Percentiles rank a stretch among this genome's conserved stretches.
These are phyloP conservation scores for Callithrix jacchus DNA, from an alignment of 2,113 vertebrate species.

Conservation along the genomic window DNA sequence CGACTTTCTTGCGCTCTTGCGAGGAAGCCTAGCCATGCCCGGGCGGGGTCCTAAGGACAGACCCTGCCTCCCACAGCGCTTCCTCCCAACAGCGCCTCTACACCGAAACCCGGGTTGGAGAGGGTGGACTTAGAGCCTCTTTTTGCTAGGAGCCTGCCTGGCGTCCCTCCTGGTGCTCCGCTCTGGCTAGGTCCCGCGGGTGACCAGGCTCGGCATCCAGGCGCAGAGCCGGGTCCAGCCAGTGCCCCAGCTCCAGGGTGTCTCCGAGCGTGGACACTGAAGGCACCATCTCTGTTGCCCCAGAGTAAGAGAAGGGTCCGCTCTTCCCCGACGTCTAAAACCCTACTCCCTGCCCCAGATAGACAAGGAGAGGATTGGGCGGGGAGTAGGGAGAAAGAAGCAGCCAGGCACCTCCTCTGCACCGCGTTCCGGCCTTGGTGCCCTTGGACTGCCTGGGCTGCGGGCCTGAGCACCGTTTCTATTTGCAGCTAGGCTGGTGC, in stretches of 20 bases:
- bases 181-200: not conserved
- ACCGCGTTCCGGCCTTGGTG: not conserved
- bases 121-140: not conserved
- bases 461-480: slow-evolving; percentile 13
- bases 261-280: not conserved
- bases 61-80: not conserved
- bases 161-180: not conserved
- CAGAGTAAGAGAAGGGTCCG: not conserved
- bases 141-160: not conserved
- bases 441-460: slow-evolving; percentile 2
- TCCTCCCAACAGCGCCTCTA: not conserved
- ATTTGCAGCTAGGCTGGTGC: slow-evolving; percentile 9
- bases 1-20: slow-evolving; percentile 52
- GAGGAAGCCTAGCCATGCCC: not conserved
- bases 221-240: not conserved
- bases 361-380: not conserved
- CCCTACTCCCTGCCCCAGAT: not conserved
- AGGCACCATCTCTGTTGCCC: not conserved
- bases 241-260: not conserved
- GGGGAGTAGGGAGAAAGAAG: not conserved
- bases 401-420: not conserved
- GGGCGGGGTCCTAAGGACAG: not conserved
- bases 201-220: not conserved
- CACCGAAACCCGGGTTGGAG: not conserved
- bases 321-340: not conserved